A percentile compares a stretch with the other conserved stretches of the same genome.
These are phyloP conservation scores for Ormyrus rosae DNA, from an alignment of 2,888 invertebrate species.

Conservation along the genomic window DNA sequence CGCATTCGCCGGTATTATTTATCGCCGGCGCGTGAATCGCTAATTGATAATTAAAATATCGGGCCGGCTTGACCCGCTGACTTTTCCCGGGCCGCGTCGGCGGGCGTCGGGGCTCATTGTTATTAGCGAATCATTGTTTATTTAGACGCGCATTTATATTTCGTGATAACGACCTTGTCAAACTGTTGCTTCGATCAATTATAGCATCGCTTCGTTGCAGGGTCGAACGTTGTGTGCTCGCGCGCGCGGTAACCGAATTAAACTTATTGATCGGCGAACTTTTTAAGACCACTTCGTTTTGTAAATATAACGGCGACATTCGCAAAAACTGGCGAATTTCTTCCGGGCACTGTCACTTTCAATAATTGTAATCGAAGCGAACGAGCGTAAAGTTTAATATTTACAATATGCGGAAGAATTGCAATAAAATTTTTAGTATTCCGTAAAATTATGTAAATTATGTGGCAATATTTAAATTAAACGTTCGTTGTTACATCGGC, in stretches of 20 bases:
- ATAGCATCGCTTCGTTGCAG: conserved; percentile 25
- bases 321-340: no score
- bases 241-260: neutral
- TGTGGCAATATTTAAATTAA: neutral
- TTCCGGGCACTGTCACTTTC: conserved; percentile 36
- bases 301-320: neutral
- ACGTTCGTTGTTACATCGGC: neutral
- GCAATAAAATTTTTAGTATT: conserved; percentile 16
- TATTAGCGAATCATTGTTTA: conserved; percentile 43
- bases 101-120: neutral
- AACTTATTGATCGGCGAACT: conserved; percentile 47
- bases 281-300: conserved; percentile 46
- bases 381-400: conserved; percentile 3
- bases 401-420: conserved; percentile 10
- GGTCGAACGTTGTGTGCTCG: neutral
- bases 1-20: neutral
- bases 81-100: neutral
- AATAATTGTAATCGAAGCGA: conserved; percentile 24
- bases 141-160: conserved; percentile 41
- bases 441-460: conserved; percentile 15
- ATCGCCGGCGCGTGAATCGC: conserved; percentile 4
- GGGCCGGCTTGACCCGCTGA: neutral
- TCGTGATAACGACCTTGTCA: conserved; percentile 49
- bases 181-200: conserved; percentile 52
- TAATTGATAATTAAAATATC: conserved; percentile 52